Evolutionary conservation across 2,888 invertebrate genomes (phyloP), one percentile per base, ranked within the genome.

Genomic region (Taphrorychus bicolor): DNA sequence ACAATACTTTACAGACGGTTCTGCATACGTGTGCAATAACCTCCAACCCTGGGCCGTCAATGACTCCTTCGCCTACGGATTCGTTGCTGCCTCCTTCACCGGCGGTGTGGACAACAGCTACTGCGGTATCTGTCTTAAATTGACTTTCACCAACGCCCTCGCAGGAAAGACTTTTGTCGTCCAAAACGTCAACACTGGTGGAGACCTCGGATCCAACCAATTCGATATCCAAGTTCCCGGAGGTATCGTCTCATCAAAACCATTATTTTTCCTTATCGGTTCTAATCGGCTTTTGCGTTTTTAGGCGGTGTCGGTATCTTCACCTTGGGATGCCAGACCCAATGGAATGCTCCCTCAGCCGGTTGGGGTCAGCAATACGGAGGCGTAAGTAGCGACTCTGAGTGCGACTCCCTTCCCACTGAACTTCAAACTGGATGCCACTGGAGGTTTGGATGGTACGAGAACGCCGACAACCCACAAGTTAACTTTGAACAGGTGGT

Each of bases 291-390:
- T 54, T 51, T 7, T 52, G 45, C n/a, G 5, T 17, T 48, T 40
- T 64, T 62, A 52, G 72, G 71, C 42, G 74, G 74, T 51, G 71
- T 73, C 1, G 74, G 74, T 23, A 64, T 70, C 40, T 72, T 70
- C 60, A 72, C 71, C 4, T 48, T 60, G 48, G 73, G 73, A 11
- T 74, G 73, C 45, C 22, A 21, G 18, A 58, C 66, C 14, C 72
- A 73, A 57, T 73, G 73, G 73, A 48, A 70, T 24, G 53, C 70
- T 7, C 67, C 69, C 4, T n/a, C n/a, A 24, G 53, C 41, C 16
- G 73, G 72, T 14, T 74, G 74, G 74, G 74, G 73, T 40, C 65
- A 70, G 7, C 73, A 71, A 48, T 71, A 71, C 49, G 71, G 71
- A 24, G 73, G 74, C 4, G 72, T 74, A 1, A 23, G 58, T 14